Evolutionary conservation across 2,797 vertebrate species (phyloP).

Genomic region (Aphelocoma californica): DNA sequence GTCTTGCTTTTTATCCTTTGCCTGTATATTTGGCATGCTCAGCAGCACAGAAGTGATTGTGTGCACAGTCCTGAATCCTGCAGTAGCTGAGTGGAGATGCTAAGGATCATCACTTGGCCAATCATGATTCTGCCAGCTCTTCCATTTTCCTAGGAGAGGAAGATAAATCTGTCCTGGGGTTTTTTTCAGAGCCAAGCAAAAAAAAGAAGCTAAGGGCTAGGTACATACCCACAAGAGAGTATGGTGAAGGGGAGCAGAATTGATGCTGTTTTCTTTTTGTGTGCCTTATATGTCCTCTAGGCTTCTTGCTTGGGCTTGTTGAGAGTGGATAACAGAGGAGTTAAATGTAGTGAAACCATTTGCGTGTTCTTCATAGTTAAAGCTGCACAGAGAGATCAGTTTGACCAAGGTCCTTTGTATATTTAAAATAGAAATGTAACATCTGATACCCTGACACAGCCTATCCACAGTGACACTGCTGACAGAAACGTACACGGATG

Average conservation of each 20-base stretch:
- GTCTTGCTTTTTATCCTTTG: background rate
- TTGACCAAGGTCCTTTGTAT: background rate
- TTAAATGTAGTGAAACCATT: background rate
- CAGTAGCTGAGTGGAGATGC: background rate
- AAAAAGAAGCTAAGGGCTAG: background rate
- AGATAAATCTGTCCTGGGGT: background rate
- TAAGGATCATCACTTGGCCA: background rate
- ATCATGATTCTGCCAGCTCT: background rate
- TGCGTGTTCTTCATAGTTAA: background rate
- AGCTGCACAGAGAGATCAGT: background rate
- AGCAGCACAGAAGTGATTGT: background rate
- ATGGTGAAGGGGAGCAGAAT: background rate
- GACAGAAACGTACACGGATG: background rate
- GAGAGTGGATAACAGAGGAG: background rate
- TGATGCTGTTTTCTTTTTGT: background rate
- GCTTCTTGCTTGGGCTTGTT: background rate
- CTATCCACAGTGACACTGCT: background rate
- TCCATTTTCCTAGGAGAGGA: background rate
- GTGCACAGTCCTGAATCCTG: background rate
- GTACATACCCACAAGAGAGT: background rate
- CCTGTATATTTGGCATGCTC: background rate
- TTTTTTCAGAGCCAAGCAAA: background rate
- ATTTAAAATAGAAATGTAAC: background rate
- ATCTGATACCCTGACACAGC: background rate
- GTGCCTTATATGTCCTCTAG: background rate